Evolutionary conservation across 30 jellyfish, hydroid and myxozoan genomes (phyloP).

Genomic region (Turritopsis rubra): DNA sequence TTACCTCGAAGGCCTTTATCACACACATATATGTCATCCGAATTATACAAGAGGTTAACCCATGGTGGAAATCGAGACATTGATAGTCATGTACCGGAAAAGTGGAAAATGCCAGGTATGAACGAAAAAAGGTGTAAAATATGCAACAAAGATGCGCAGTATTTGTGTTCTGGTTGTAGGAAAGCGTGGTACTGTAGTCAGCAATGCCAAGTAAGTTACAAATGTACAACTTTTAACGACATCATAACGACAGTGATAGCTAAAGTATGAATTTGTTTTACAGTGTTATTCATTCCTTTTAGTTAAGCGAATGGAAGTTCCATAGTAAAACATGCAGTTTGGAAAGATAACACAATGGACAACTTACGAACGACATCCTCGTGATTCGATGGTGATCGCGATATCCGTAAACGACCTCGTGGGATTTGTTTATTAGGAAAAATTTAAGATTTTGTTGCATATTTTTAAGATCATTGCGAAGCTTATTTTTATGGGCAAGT

Average conservation of each 20-base stretch:
- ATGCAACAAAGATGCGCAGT: constrained; percentile 51
- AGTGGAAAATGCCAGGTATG: neutral
- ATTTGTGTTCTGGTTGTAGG: constrained; percentile 80
- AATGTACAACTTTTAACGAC: too few species aligned
- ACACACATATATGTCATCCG: constrained; percentile 1
- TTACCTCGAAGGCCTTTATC: neutral
- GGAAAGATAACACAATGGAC: neutral
- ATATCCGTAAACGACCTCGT: neutral
- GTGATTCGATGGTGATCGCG: neutral
- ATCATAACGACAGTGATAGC: too few species aligned
- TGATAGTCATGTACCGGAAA: neutral
- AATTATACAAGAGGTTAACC: constrained; percentile 2
- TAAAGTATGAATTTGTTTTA: neutral
- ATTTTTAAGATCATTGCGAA: neutral
- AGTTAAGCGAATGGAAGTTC: neutral
- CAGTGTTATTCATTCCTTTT: neutral
- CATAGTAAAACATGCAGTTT: neutral
- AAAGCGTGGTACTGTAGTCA: constrained; percentile 87
- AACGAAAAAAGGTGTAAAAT: constrained; percentile 28
- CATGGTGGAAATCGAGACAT: neutral
- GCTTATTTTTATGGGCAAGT: neutral
- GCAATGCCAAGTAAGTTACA: constrained; percentile 64
- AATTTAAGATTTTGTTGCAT: neutral
- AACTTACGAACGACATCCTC: neutral
- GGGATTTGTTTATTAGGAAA: neutral